These are phyloP conservation scores for Tylochromis polylepis DNA, from an alignment of 2,113 vertebrate species.

Conservation along the genomic window DNA sequence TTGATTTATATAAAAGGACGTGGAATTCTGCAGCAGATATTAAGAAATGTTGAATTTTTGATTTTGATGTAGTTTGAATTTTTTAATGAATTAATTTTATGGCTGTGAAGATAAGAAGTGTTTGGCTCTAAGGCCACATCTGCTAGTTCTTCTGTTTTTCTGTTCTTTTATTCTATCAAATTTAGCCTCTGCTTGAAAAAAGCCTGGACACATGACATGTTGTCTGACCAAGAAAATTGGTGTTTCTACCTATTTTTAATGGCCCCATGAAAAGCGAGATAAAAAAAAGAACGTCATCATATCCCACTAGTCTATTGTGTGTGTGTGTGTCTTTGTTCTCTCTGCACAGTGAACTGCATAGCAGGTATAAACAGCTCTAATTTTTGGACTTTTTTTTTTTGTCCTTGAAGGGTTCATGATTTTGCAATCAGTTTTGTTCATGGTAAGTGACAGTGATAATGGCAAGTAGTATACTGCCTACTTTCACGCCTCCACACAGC, in stretches of 20 bases:
- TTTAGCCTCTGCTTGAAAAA: background rate
- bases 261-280: background rate
- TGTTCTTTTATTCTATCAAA: background rate
- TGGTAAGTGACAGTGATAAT: background rate
- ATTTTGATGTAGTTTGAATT: background rate
- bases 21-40: background rate
- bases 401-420: background rate
- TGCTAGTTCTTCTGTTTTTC: background rate
- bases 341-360: background rate
- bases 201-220: background rate
- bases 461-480: background rate
- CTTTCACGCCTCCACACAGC: background rate
- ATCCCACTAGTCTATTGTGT: background rate
- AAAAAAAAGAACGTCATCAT: background rate
- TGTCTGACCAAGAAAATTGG: background rate
- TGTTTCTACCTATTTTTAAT: background rate
- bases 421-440: background rate
- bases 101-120: background rate
- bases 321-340: background rate
- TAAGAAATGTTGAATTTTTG: accelerated
- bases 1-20: background rate
- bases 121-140: accelerated
- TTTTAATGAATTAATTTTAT: background rate
- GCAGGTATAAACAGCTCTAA: background rate
- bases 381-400: background rate